Percentiles rank a stretch among this genome's conserved stretches.
These are phyloP conservation scores for Melipona quadrifasciata DNA, from an alignment of 1,140 invertebrate species.

Conservation along the genomic window DNA sequence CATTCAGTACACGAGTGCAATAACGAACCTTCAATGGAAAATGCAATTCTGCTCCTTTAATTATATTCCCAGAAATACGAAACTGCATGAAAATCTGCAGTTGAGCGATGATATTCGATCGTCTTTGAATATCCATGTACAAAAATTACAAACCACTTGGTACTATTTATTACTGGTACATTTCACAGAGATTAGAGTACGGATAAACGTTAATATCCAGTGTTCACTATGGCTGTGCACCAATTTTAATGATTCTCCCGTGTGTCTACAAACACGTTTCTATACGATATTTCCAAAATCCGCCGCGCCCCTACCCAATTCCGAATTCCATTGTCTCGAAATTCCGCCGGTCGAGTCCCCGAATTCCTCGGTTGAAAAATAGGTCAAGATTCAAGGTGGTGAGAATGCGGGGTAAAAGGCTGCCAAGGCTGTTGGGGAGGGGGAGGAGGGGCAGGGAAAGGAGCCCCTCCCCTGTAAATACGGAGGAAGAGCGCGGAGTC, in stretches of 20 bases:
- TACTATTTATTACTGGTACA: background rate
- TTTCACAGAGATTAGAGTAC: background rate
- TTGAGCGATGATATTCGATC: no score
- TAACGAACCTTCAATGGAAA: no score
- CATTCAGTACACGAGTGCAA: no score
- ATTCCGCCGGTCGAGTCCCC: no score
- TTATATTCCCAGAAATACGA: no score
- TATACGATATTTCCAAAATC: no score
- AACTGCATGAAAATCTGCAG: no score
- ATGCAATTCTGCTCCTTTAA: no score
- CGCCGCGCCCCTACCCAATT: no score
- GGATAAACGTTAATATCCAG: background rate
- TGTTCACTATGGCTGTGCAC: no score
- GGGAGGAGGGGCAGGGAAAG: background rate
- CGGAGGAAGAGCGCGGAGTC: background rate
- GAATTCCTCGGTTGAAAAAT: constrained; percentile 40
- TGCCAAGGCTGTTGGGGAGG: constrained; percentile 23
- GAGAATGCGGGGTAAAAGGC: constrained; percentile 8
- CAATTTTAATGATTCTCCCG: background rate
- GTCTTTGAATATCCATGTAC: background rate
- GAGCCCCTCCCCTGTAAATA: background rate
- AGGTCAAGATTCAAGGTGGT: constrained; percentile 51
- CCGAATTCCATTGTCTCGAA: no score
- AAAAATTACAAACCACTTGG: background rate
- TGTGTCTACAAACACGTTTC: no score